Base-by-base conservation (phyloP, 2,113 vertebrate genomes). In the Engraulis encrasicolus region DNA sequence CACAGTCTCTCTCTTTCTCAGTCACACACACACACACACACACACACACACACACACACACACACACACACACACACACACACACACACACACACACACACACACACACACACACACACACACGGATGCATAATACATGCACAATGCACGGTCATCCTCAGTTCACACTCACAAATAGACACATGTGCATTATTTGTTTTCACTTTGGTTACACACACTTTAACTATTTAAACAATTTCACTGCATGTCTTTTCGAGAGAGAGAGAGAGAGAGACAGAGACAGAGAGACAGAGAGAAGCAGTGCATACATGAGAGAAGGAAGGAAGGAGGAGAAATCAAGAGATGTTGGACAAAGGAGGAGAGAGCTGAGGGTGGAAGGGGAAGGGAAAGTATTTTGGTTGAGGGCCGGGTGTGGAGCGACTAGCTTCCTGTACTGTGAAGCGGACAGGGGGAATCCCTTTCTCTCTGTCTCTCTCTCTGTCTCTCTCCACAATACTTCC, bases 41-140 rank as follows among this genome's bases (percentile, higher is more conserved):
- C 14, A 23, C 9, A 54, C 19, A 19, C 5, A 20, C 19, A 20
- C 61, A 71, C 61, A 71, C 58, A 61, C n/a, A 61, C 58, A 27
- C 20, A 71, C 23, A 71, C 61, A 71, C 61, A 71, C 27, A 31
- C 9, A 34, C 34, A 27, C 61, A 71, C 34, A 31, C 19, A 23
- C 18, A 58, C 54, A 58, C 54, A 58, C n/a, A 66, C 58, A 66
- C 58, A 66, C 58, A 66, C 58, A 66, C 23, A 66, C 58, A 23
- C n/a, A 23, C 17, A 54, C 52, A 5, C 19, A 19, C 52, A 20
- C 1, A 54, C 34, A 31, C 27, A 74, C 40, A 45, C 40, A 45
- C 40, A 45, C 40, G 9, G 40, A 45, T n/a, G n/a, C n/a, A n/a
- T n/a, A n/a, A n/a, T n/a, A n/a, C n/a, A n/a, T n/a, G n/a, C n/a